A percentile compares a stretch with the other conserved stretches of the same genome.
These are phyloP conservation scores for Oncorhynchus kisutch DNA, from an alignment of 2,113 vertebrate genomes.

Conservation along the genomic window DNA sequence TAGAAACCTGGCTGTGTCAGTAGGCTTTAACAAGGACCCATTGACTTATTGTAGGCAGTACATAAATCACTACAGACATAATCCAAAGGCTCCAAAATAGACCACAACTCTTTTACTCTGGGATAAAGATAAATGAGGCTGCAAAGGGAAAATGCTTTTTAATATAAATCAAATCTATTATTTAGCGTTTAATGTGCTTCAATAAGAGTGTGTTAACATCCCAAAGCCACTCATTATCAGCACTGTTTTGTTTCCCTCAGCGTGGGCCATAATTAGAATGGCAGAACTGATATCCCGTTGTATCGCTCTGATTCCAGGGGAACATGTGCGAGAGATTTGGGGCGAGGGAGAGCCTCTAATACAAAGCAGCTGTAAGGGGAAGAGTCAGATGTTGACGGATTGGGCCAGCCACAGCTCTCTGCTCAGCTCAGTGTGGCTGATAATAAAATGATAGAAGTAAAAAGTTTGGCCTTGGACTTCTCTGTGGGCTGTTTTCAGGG, in stretches of 20 bases:
- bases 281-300: slow-evolving; percentile 73
- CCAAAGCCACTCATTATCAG: slow-evolving; percentile 65
- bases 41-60: too few relatives aligned
- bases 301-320: slow-evolving; percentile 71
- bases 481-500: slow-evolving; percentile 10
- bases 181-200: slow-evolving; percentile 37
- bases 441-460: slow-evolving; percentile 63
- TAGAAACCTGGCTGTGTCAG: neutral
- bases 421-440: slow-evolving; percentile 59
- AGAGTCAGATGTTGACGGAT: slow-evolving; percentile 61
- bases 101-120: slow-evolving; percentile 8
- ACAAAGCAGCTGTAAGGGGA: slow-evolving; percentile 68
- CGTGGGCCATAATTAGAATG: slow-evolving; percentile 72
- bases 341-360: slow-evolving; percentile 63
- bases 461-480: slow-evolving; percentile 56
- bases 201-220: slow-evolving; percentile 43
- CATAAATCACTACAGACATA: too few relatives aligned
- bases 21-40: neutral
- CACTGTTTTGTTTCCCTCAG: slow-evolving; percentile 60
- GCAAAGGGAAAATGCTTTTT: slow-evolving; percentile 31
- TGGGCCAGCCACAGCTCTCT: slow-evolving; percentile 50
- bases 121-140: slow-evolving; percentile 38
- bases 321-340: slow-evolving; percentile 77
- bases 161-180: slow-evolving; percentile 48
- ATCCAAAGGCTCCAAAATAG: slow-evolving; percentile 6